Base-by-base conservation (phyloP, 2,888 invertebrate species). In the Pemphredon lugubris region DNA sequence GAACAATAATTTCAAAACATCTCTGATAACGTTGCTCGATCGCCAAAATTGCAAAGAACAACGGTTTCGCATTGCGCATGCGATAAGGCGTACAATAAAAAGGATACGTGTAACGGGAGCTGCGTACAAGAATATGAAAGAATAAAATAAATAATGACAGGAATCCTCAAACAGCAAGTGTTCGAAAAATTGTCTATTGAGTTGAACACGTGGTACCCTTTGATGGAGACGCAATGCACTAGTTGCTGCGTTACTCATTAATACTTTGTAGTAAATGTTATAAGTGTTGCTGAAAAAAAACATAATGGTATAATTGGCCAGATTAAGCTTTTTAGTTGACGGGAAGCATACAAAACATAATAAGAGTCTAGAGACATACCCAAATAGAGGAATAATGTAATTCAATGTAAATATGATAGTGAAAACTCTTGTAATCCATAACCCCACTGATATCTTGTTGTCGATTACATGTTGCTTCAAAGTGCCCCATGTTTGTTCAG, bases 181-280 rank as follows among this genome's bases (percentile, higher is more conserved):
- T 5, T 93, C 92, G 68, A 98, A 90, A 90, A 98, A 99, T 89
- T 96, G 95, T 72, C 96, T 92, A 30, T 94, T 95, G 60, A 98
- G 91, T 64, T 95, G 92, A 83, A 98, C 95, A 73, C 93, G 92
- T 16, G 98, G 97, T 80, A 99, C 91, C 71, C 99, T 93, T 90
- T 99, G 98, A 91, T 99, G 98, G 79, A 99, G 92, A 64, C 99
- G 93, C 54, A 99, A 92, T 0, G 98, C 98, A 83, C 97, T 98
- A 2, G 97, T 97, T 3, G 98, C 98, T 11, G 98, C 98, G 91
- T 96, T 97, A 55, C 96, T 96, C 77, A 98, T 92, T 75, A 99
- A 91, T 13, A 97, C 97, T 91, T 98, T 97, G 91, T 96, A 96
- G 90, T 97, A 98, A 47, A 95, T 94, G 87, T 95, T 96, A 85